Evolutionary conservation across 2,113 vertebrate species (phyloP).

Genomic region (Lipophrys pholis): DNA sequence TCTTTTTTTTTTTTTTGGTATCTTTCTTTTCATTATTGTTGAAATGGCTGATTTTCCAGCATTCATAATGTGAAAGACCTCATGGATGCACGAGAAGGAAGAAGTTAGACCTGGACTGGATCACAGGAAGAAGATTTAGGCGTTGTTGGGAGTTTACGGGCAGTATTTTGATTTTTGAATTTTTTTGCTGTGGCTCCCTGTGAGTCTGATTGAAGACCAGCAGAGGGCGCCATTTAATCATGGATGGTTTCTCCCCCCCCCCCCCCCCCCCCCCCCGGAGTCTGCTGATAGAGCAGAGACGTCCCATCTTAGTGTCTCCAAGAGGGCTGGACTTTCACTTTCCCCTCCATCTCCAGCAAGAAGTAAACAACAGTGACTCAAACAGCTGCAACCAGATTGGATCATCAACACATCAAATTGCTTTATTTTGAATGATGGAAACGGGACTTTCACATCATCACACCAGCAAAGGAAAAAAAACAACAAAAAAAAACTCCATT

Average conservation of each 20-base stretch:
- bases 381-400: constrained; percentile 46
- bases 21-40: constrained; percentile 63
- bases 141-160: constrained; percentile 50
- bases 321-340: constrained; percentile 44
- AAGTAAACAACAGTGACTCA: constrained; percentile 38
- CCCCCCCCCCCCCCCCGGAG: constrained; percentile 20
- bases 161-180: constrained; percentile 26
- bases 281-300: constrained; percentile 33
- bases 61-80: constrained; percentile 85
- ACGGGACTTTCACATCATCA: constrained; percentile 45
- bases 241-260: constrained; percentile 32
- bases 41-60: constrained; percentile 77
- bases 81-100: constrained; percentile 48
- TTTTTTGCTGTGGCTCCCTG: constrained; percentile 66
- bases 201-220: constrained; percentile 65
- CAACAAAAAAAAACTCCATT: constrained; percentile 22
- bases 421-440: constrained; percentile 32
- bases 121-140: constrained; percentile 11
- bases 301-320: constrained; percentile 16
- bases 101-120: constrained; percentile 33
- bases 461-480: constrained; percentile 58
- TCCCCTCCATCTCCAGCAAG: constrained; percentile 49
- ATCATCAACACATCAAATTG: constrained; percentile 42
- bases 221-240: constrained; percentile 63
- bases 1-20: constrained; percentile 53